phyloP scores from a whole-genome alignment of 2,113 vertebrate genomes.

The Anthoscopus minutus region DNA sequence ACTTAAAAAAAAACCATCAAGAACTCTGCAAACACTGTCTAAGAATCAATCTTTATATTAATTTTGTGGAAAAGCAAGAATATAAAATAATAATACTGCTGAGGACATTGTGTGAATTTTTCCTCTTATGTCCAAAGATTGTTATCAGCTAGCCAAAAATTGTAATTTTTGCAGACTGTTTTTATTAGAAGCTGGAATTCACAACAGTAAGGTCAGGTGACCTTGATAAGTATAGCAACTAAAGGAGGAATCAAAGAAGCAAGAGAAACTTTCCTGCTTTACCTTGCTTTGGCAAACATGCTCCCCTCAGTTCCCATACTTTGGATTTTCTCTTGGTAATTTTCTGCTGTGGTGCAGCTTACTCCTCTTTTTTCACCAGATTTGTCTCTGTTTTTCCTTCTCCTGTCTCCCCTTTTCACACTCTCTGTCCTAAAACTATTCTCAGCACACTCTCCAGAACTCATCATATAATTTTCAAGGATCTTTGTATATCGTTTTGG shows the following conservation, averaged over 20 bases:
- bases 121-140: neutral
- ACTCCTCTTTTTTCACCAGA: neutral
- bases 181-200: neutral
- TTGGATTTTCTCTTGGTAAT: neutral
- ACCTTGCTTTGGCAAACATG: neutral
- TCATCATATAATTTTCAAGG: neutral
- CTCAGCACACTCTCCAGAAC: neutral
- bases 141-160: neutral
- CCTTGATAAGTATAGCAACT: neutral
- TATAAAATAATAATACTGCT: neutral
- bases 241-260: neutral
- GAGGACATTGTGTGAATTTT: fast-evolving
- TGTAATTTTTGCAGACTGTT: neutral
- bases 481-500: neutral
- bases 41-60: neutral
- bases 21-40: neutral
- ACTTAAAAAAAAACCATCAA: neutral
- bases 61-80: neutral
- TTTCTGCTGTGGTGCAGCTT: neutral
- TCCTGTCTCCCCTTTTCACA: neutral
- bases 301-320: neutral
- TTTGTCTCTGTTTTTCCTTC: neutral
- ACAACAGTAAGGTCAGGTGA: neutral
- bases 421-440: neutral
- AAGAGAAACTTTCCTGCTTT: neutral